Conservation (phyloP, 2,888 invertebrate genomes). For the Trichacis sp. region DNA sequence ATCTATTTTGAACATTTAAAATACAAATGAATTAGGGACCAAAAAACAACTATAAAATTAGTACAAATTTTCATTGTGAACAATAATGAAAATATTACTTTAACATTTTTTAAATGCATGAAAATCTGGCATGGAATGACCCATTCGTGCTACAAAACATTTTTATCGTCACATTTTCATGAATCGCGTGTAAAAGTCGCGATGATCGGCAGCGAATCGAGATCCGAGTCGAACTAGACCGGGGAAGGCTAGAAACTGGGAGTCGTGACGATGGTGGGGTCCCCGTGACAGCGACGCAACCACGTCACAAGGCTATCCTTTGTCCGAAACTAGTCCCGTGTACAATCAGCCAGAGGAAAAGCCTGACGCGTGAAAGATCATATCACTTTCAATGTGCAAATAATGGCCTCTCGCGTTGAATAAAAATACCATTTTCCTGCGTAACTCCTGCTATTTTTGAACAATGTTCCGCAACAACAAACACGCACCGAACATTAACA, state of each 20-base stretch:
- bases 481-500: too few relatives aligned
- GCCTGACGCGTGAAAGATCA: conserved; percentile 30
- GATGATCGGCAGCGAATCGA: conserved; percentile 35
- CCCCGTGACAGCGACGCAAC: conserved; percentile 15
- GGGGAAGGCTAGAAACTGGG: conserved; percentile 57
- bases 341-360: conserved; percentile 28
- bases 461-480: not conserved
- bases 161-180: too few relatives aligned
- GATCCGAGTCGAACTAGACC: conserved; percentile 53
- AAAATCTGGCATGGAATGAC: too few relatives aligned
- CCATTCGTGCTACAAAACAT: too few relatives aligned
- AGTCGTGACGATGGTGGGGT: conserved; percentile 42
- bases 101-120: too few relatives aligned
- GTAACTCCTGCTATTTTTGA: conserved; percentile 10
- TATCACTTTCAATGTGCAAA: conserved; percentile 28
- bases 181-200: too few relatives aligned
- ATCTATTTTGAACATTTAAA: too few relatives aligned
- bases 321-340: conserved; percentile 62
- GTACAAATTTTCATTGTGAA: too few relatives aligned
- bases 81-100: too few relatives aligned
- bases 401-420: conserved; percentile 13
- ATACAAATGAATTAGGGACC: too few relatives aligned
- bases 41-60: too few relatives aligned
- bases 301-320: conserved; percentile 65
- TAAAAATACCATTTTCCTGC: conserved; percentile 10